Base-by-base conservation (phyloP, 2,888 invertebrate species). In the Isotomurus palustris region DNA sequence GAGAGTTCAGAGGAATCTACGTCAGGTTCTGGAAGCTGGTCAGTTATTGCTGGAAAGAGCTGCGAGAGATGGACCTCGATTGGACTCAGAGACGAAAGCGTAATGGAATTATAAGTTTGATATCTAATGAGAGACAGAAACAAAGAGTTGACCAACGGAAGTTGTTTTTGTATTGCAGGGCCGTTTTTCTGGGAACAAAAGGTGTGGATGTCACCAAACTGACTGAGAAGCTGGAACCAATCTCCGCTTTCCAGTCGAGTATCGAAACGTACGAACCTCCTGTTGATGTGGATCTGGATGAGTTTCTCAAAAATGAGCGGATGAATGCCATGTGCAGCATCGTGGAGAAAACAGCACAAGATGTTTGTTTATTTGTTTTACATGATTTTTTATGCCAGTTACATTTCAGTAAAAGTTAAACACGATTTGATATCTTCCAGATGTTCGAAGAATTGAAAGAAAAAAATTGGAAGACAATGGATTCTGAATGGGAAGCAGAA, bases 201-300 rank as follows among this genome's bases (percentile, higher is more conserved):
- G 95, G 95, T 3, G 87, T 93, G 68, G 95, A 95, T 78, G 78
- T 96, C 48, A 91, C 92, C n/a, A 88, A 89, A 77, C 87, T 95
- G 68, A 87, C 91, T 3, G 90, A 92, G 72, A 92, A 92, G 73
- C 78, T 96, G 27, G 93, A 92, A 75, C 84, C 88, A 0, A 80
- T 96, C 2, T 92, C 88, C 74, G 84, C 91, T 6, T 84, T 90
- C 60, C 82, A 85, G 53, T 87, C 89, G n/a, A 88, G 90, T 5
- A 40, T 43, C 8, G 58, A 44, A 21, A 89, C 94, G 0, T 78
- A 94, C 22, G 91, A 93, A 77, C 91, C 93, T 0, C 86, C 91
- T 49, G 85, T 87, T 35, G 93, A 93, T 73, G 88, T 91, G 19
- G 94, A 95, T 75, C 87, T 96, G 66, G 86, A 88, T 68, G 88